These are phyloP conservation scores for Panorpa germanica DNA, from an alignment of 2,888 invertebrate species.

Conservation along the genomic window DNA sequence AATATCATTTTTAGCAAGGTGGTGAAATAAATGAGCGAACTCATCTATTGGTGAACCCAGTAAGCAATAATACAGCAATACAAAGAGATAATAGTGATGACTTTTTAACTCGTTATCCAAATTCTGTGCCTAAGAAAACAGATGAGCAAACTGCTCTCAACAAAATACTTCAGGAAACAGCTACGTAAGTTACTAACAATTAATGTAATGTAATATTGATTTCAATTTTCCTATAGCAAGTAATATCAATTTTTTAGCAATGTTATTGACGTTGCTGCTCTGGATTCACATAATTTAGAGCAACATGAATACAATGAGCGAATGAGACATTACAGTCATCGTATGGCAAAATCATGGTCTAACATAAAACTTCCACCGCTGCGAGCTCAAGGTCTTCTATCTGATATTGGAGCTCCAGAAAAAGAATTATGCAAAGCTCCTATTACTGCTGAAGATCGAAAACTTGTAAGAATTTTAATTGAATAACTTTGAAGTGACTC, in stretches of 20 bases:
- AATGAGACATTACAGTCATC: conserved; percentile 46
- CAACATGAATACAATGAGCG: conserved; percentile 77
- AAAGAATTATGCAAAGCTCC: no score
- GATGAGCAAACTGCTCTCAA: conserved; percentile 84
- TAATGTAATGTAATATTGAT: conserved; percentile 1
- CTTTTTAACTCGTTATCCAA: conserved; percentile 37
- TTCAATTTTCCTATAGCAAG: no score
- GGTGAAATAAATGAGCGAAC: conserved; percentile 56
- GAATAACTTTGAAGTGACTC: no score
- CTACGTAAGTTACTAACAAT: conserved; percentile 64
- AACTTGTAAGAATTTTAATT: no score
- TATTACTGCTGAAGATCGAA: no score
- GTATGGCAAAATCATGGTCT: conserved; percentile 30
- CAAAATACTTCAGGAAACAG: conserved; percentile 77
- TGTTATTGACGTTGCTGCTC: conserved; percentile 85
- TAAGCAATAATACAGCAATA: conserved; percentile 52
- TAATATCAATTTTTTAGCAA: conserved; percentile 45
- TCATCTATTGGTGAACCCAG: conserved; percentile 58
- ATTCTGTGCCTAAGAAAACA: conserved; percentile 50
- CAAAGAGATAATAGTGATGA: conserved; percentile 54
- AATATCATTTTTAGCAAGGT: no score
- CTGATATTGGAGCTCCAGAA: no score
- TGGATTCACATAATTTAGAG: conserved; percentile 74
- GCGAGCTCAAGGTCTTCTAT: no score
- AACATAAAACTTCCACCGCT: conserved; percentile 20